Base-by-base conservation (phyloP, 2,888 invertebrate species). In the Metacarcinus magister region DNA sequence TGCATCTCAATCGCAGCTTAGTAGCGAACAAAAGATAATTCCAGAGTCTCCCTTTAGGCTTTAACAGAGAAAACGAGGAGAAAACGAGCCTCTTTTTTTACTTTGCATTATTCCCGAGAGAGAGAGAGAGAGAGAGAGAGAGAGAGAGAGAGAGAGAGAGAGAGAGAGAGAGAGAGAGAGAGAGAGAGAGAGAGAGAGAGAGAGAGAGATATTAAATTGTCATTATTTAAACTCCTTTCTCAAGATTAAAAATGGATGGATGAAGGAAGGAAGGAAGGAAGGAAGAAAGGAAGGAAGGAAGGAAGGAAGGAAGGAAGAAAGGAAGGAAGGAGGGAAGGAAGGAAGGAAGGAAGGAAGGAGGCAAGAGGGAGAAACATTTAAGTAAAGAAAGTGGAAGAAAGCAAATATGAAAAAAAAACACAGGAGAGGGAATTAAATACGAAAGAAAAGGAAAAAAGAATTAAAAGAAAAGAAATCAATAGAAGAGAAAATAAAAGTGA, bases 131-230 rank as follows among this genome's bases (percentile, higher is more conserved):
- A n/a, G 67, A 32, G 67, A 32, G 67, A 60, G 93, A 39, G 93
- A 46, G 93, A 39, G 67, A 67, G 93, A 93, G 93, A 67, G 67
- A 93, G 93, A 91, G 91, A 91, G 91, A 91, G 91, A 91, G 91
- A 91, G 91, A 91, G 91, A 91, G 91, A 91, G 91, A 91, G 91
- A 91, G 91, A 91, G 91, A 91, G 91, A 91, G 91, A 91, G 91
- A 91, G 91, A 91, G 91, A 91, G 91, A n/a, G n/a, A n/a, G n/a
- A n/a, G n/a, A n/a, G n/a, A n/a, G n/a, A n/a, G n/a, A n/a, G n/a
- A n/a, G n/a, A n/a, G n/a, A n/a, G n/a, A n/a, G n/a, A n/a, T n/a
- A n/a, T n/a, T n/a, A n/a, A n/a, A n/a, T n/a, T n/a, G n/a, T 54
- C 54, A 16, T 16, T 54, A 54, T 54, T 54, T 16, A 54, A 13